Evolutionary conservation across 1,140 invertebrate species (phyloP), one percentile per base, ranked within the genome.

Genomic region (Druon quercuslanigerum): DNA sequence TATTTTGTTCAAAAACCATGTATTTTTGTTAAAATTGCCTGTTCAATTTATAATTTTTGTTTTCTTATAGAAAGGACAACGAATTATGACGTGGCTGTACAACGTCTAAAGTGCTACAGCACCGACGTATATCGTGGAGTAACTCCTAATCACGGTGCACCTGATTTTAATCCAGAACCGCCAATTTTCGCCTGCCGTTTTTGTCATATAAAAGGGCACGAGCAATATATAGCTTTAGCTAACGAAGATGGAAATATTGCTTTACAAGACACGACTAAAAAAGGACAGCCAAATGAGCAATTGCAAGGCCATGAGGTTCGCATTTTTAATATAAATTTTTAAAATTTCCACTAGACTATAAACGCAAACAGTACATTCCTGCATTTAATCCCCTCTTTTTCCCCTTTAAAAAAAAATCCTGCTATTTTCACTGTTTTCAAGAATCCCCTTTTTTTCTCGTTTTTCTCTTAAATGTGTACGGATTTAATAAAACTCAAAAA

Each of bases 191-290:
- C 91, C 14, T 91, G 89, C 33, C 89, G 89, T 76, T 93, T 92
- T 83, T 91, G 87, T 81, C 87, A 85, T 72, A 88, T 84, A 12
- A 81, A 86, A 19, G 93, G 93, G 25, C 93, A 93, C 73, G 92
- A 95, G 85, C 92, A 97, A 86, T 92, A 96, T 33, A 87, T 97
- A 50, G 96, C 95, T 14, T 92, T 97, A 51, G 96, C 96, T 17
- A 97, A 97, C 90, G 96, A 97, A 92, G 95, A 96, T 92, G 97
- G 96, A 11, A 93, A 92, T 84, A 91, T 96, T 70, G 93, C 93
- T 40, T 90, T 96, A 17, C 94, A 95, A 87, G 92, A 93, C 75
- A 93, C 92, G 40, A 73, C 83, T 11, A 25, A 76, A 19, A 86
- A 72, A 79, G 50, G 85, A 54, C 8, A 56, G 11, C 46, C 73